Evolutionary conservation across 2,797 vertebrate genomes (phyloP).

Genomic region (Chelon auratus): DNA sequence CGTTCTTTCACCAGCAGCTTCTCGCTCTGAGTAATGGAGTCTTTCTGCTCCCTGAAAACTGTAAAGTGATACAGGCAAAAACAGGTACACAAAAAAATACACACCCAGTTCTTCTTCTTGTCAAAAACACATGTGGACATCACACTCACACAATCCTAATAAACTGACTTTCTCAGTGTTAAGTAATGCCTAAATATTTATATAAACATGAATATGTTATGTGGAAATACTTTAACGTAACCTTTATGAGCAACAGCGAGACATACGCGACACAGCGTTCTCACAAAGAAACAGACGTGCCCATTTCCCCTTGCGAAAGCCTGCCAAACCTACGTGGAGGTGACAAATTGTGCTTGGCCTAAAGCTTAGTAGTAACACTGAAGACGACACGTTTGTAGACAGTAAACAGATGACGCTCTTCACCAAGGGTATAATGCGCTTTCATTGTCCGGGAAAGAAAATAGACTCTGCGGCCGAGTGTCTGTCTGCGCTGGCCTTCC

Average conservation of each 20-base stretch:
- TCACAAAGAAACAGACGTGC: neutral
- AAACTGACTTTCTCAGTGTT: neutral
- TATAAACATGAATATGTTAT: neutral
- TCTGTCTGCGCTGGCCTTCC: conserved; percentile 29
- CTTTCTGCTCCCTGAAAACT: neutral
- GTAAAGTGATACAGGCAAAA: neutral
- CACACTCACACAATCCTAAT: neutral
- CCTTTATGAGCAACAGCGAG: no score
- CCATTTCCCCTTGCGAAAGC: neutral
- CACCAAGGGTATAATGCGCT: conserved; percentile 16
- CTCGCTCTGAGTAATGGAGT: neutral
- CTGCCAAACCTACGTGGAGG: neutral
- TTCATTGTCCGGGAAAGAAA: conserved; percentile 31
- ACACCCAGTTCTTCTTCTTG: neutral
- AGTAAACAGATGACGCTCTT: conserved; percentile 31
- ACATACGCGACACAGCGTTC: neutral
- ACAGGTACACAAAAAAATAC: neutral
- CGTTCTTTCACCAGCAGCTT: neutral
- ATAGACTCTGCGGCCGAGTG: conserved; percentile 33
- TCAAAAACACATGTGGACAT: neutral
- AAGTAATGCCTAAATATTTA: neutral
- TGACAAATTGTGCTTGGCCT: conserved; percentile 27
- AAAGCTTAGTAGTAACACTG: conserved; percentile 10
- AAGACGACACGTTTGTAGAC: conserved; percentile 14
- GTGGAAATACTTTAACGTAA: no score